Evolutionary conservation across 2,113 vertebrate genomes (phyloP), one percentile per base, ranked within the genome.

Genomic region (Microtus ochrogaster): DNA sequence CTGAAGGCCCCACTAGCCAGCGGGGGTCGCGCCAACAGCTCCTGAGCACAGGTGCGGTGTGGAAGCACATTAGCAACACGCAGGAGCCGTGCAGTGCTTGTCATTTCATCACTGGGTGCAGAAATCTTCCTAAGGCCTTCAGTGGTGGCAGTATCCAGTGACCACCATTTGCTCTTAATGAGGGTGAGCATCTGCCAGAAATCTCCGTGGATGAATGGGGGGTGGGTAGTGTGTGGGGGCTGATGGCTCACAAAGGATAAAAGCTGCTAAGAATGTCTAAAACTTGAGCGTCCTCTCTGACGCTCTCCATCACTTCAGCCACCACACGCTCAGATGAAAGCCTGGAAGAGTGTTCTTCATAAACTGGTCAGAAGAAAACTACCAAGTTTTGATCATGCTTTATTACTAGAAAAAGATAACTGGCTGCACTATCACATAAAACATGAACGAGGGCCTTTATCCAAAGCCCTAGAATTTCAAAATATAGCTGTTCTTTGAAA

Each of bases 381-480:
- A 79, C 33, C 87, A 84, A 76, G 85, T 21, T 41, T 39, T 73
- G 16, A 87, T 12, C 24, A 41, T 70, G 13, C 21, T 95, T 92
- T 87, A 76, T 91, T 83, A 49, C 87, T 19, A 89, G 30, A 52
- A 39, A 7, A n/a, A 63, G 17, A 36, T 81, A 17, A 74, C 68
- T 65, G 85, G 66, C 85, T 90, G 72, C n/a, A 76, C 72, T 24
- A 36, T 24, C 58, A 58, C 61, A 49, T 33, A 63, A 83, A 90
- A 68, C 65, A 92, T 12, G 8, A 26, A 21, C 3, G 58, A 94
- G 36, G 61, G 41, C 52, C 83, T 77, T 47, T 72, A 72, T 7
- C 68, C 63, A 86, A 89, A 91, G 22, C 21, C 72, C 72, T 82
- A 39, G 91, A 83, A 97, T 87, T 95, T 96, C 88, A 89, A 78